A percentile compares a stretch with the other conserved stretches of the same genome.
Evolutionary conservation across 2,888 invertebrate genomes (phyloP).

Genomic region (Metacarcinus magister): DNA sequence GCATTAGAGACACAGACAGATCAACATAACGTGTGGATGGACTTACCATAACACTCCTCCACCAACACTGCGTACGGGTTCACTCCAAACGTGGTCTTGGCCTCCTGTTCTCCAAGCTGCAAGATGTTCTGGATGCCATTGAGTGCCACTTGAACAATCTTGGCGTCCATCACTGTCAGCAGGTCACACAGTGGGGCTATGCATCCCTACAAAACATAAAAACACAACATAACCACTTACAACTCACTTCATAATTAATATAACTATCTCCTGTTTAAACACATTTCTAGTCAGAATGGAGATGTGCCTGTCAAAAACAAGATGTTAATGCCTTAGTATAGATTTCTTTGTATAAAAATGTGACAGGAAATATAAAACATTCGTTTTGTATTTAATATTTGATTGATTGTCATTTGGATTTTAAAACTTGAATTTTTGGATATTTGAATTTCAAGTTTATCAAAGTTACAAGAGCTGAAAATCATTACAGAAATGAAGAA

Average conservation of each 20-base stretch:
- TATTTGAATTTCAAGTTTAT: too few relatives aligned
- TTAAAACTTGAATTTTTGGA: too few relatives aligned
- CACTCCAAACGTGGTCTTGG: constrained; percentile 88
- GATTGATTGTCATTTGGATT: too few relatives aligned
- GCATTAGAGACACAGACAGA: not conserved
- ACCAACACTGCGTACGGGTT: constrained; percentile 96
- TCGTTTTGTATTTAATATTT: too few relatives aligned
- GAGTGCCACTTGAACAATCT: constrained; percentile 97
- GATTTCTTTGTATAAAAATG: not conserved
- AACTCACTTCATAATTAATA: not conserved
- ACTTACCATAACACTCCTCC: constrained; percentile 96
- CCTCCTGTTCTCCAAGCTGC: constrained; percentile 93
- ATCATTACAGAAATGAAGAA: too few relatives aligned
- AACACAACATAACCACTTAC: not conserved
- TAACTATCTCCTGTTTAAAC: not conserved
- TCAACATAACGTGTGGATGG: not conserved
- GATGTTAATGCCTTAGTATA: not conserved
- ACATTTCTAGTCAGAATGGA: not conserved
- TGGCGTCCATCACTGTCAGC: constrained; percentile 95
- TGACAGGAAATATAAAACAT: too few relatives aligned
- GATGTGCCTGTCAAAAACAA: not conserved
- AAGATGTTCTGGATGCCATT: constrained; percentile 98
- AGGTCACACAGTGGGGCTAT: constrained; percentile 97
- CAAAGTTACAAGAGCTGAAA: too few relatives aligned
- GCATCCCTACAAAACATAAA: constrained; percentile 90